These are phyloP conservation scores for Trematomus bernacchii DNA, from an alignment of 2,797 vertebrate species.

Conservation along the genomic window DNA sequence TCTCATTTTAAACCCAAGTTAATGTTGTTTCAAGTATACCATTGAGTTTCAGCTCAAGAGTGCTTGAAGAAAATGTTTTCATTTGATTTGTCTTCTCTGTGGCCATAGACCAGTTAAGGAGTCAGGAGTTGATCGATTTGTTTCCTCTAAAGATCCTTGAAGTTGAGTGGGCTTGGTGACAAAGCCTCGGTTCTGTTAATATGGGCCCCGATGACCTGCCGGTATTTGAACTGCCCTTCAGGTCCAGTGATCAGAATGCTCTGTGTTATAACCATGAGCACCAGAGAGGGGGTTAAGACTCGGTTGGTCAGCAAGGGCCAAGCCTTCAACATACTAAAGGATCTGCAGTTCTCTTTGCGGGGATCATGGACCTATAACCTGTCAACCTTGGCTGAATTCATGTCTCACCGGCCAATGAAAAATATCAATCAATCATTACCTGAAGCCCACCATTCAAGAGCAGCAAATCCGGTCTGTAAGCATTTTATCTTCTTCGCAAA, in stretches of 20 bases:
- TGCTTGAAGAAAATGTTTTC: slow-evolving; percentile 23
- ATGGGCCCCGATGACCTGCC: slow-evolving; percentile 75
- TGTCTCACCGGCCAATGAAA: slow-evolving; percentile 59
- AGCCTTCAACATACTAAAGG: slow-evolving; percentile 74
- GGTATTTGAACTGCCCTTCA: slow-evolving; percentile 80
- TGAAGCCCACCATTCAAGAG: slow-evolving; percentile 53
- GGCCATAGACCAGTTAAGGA: slow-evolving; percentile 63
- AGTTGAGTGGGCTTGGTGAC: slow-evolving; percentile 81
- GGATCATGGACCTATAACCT: slow-evolving; percentile 71
- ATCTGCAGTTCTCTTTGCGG: slow-evolving; percentile 73
- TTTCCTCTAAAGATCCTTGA: slow-evolving; percentile 79
- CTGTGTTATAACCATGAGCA: slow-evolving; percentile 65
- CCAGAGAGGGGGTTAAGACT: slow-evolving; percentile 77
- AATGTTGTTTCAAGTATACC: background rate
- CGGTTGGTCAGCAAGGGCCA: slow-evolving; percentile 72
- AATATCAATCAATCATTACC: slow-evolving; percentile 74
- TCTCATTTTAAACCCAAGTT: background rate
- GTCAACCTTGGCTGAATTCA: slow-evolving; percentile 71
- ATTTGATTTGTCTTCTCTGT: slow-evolving; percentile 48
- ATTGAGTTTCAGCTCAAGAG: slow-evolving; percentile 1
- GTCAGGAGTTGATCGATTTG: slow-evolving; percentile 80
- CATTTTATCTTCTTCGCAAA: slow-evolving; percentile 49
- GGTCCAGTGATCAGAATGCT: slow-evolving; percentile 75
- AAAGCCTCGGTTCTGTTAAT: slow-evolving; percentile 82
- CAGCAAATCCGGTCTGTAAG: slow-evolving; percentile 66